A percentile compares a stretch with the other conserved stretches of the same genome.
Conservation (phyloP, 2,797 vertebrate species). For the Arremon aurantiirostris region DNA sequence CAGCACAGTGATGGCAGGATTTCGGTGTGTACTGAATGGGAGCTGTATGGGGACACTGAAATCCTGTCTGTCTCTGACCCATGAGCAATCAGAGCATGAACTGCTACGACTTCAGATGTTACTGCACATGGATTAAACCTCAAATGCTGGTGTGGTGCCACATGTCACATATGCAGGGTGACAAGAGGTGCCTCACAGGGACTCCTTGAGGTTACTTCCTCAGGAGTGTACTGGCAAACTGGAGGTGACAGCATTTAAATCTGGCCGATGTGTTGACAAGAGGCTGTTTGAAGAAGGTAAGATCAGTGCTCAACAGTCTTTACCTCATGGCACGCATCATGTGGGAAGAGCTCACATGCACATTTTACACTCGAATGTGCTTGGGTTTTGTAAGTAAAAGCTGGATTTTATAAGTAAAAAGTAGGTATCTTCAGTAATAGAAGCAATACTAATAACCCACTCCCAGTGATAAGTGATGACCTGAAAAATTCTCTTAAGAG, state of each 20-base stretch:
- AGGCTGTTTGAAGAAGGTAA: background rate
- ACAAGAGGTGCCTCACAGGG: background rate
- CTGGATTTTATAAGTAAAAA: background rate
- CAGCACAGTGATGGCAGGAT: background rate
- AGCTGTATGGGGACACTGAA: background rate
- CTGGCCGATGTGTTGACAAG: background rate
- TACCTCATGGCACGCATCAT: background rate
- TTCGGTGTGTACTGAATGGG: background rate
- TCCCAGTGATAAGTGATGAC: background rate
- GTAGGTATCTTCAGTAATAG: background rate
- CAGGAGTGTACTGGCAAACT: background rate
- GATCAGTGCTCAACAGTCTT: background rate
- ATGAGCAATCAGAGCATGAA: background rate
- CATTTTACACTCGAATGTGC: background rate
- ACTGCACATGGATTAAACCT: background rate
- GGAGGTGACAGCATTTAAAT: background rate
- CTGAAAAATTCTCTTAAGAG: background rate
- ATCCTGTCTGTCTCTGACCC: background rate
- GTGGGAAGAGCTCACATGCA: background rate
- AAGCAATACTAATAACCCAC: background rate
- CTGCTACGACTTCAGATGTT: background rate
- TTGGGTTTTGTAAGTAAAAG: background rate
- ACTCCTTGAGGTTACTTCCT: background rate
- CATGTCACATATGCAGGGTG: background rate
- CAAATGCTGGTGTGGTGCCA: background rate